phyloP scores from a whole-genome alignment of 2,797 vertebrate species.

The Thripadectes ignobilis region DNA sequence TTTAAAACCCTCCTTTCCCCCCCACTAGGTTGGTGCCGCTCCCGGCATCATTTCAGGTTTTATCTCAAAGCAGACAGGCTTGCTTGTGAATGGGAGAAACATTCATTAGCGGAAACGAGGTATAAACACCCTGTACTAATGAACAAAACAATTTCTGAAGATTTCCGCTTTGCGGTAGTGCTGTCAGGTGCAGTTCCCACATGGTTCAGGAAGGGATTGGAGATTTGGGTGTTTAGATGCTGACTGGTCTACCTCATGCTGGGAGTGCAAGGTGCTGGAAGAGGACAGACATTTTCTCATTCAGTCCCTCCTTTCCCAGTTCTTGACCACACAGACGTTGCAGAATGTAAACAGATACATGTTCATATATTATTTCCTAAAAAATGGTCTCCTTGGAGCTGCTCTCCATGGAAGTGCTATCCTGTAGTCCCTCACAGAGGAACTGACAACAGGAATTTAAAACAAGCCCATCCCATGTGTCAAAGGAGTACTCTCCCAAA shows the following conservation, averaged over 20 bases:
- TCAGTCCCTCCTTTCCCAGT: not conserved
- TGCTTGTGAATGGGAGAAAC: not conserved
- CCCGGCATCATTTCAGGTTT: not conserved
- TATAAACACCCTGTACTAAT: not conserved
- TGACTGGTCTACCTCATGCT: not conserved
- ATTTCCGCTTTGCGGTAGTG: not conserved
- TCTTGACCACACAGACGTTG: not conserved
- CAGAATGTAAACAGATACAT: not conserved
- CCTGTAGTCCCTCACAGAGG: not conserved
- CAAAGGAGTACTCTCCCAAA: not conserved
- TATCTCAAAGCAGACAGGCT: not conserved
- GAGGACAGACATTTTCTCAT: not conserved
- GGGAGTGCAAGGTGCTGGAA: not conserved
- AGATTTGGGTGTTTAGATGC: not conserved
- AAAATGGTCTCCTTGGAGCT: not conserved
- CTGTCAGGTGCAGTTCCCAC: not conserved
- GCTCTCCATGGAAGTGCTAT: not conserved
- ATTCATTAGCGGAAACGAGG: not conserved
- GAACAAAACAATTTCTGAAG: not conserved
- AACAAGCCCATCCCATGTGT: not conserved
- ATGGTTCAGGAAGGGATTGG: not conserved
- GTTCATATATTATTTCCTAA: slow-evolving; percentile 5
- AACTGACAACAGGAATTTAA: slow-evolving; percentile 10
- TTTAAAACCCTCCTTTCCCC: not conserved
- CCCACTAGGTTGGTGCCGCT: not conserved